Base-by-base conservation (phyloP, 2,113 vertebrate genomes). In the Porphyrio hochstetteri region DNA sequence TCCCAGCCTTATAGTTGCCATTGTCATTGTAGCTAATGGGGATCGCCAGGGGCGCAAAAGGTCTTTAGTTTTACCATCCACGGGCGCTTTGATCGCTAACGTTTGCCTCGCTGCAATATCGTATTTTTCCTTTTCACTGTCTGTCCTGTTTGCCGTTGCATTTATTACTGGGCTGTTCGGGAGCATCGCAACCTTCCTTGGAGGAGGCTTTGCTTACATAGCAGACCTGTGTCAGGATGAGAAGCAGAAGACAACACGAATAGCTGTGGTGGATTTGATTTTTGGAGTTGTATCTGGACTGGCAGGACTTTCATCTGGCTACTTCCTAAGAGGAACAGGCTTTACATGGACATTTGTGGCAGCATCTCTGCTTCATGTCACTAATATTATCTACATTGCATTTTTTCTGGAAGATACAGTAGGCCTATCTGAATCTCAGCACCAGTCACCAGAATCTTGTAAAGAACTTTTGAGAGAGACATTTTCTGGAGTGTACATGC, bases 201-300 rank as follows among this genome's bases (percentile, higher is more conserved):
- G 99, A 10, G 99, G 98, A 70, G 98, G 98, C 84, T 99, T 99
- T 82, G 98, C 99, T 69, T 99, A 99, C 57, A 96, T 99, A 75
- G 99, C 99, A 6, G 99, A 99, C 38, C 88, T 98, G 36, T 99
- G 98, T 44, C 96, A 98, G 3, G 98, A 98, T 36, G 95, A 97
- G 25, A 98, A 96, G 36, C 98, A 98, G 83, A 99, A 98, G 97
- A 99, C 98, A 3, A 95, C 98, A 10, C 98, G 99, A 67, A 99
- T 99, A 97, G 99, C 99, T 5, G 97, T 98, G 36, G 42, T 99
- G 59, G 99, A 99, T 95, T 98, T 99, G 98, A 97, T 99, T 95
- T 98, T 99, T 18, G 99, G 99, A 56, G 68, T 99, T 63, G 90
- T 99, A 8, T 98, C 98, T 17, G 99, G 99, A 6, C 80, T 98